Conservation (phyloP, 2,797 vertebrate species). For the Enteromius trimaculatus region DNA sequence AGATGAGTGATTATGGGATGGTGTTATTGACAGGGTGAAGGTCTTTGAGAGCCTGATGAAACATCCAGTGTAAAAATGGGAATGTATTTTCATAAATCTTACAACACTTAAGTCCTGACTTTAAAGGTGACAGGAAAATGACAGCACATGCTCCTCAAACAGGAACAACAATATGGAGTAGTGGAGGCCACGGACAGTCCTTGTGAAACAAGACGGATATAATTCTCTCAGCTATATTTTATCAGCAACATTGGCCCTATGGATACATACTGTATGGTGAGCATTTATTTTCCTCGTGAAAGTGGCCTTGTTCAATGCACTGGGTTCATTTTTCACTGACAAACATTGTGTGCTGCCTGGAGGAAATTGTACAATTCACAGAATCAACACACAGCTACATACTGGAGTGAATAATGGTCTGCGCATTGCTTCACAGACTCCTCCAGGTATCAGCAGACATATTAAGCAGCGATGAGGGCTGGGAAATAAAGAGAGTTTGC, state of each 20-base stretch:
- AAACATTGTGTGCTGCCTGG: conserved; percentile 64
- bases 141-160: conserved; percentile 67
- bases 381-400: conserved; percentile 55
- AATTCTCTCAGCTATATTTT: conserved; percentile 69
- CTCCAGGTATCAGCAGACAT: conserved; percentile 52
- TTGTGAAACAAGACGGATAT: conserved; percentile 70
- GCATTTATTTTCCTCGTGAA: conserved; percentile 64
- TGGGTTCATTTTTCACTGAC: conserved; percentile 65
- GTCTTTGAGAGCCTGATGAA: conserved; percentile 15
- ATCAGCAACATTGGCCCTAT: conserved; percentile 63
- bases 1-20: not conserved
- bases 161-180: conserved; percentile 65
- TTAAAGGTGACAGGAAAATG: conserved; percentile 69
- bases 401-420: conserved; percentile 53
- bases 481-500: conserved; percentile 15
- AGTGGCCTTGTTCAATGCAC: conserved; percentile 63
- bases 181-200: conserved; percentile 59
- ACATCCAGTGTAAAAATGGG: conserved; percentile 61
- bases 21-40: conserved; percentile 40
- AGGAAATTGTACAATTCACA: conserved; percentile 43
- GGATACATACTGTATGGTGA: conserved; percentile 61
- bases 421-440: not conserved
- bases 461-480: conserved; percentile 39
- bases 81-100: conserved; percentile 73
- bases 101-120: conserved; percentile 68